phyloP scores from a whole-genome alignment of 92 coral and sea anemone genomes.

The Pocillopora grandis region DNA sequence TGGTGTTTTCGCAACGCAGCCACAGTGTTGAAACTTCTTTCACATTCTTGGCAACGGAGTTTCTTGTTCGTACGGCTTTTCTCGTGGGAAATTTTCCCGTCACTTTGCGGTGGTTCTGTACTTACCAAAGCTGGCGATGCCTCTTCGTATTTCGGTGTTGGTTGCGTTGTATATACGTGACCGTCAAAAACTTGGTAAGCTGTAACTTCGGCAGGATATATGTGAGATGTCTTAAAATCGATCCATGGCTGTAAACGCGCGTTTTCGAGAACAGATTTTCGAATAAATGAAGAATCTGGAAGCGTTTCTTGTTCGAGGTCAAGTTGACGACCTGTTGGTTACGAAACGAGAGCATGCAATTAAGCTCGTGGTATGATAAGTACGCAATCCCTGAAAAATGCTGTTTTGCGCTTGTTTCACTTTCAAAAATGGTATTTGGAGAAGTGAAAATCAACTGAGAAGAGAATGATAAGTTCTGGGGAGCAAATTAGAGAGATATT shows the following conservation, averaged over 20 bases:
- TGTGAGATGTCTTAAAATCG: slow-evolving; percentile 51
- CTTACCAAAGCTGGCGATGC: background rate
- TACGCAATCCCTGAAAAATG: background rate
- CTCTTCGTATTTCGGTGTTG: background rate
- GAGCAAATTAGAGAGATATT: background rate
- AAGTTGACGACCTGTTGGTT: slow-evolving; percentile 38
- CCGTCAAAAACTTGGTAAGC: background rate
- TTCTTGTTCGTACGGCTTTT: slow-evolving; percentile 22
- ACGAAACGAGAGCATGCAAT: slow-evolving; percentile 14
- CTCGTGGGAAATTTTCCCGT: background rate
- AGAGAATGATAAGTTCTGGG: background rate
- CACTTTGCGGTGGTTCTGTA: background rate
- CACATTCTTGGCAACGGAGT: slow-evolving; percentile 65
- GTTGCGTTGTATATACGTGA: background rate
- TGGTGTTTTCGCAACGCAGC: slow-evolving; percentile 71
- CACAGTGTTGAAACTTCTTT: slow-evolving; percentile 49
- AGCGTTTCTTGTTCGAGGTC: slow-evolving; percentile 30
- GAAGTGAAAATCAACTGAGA: background rate
- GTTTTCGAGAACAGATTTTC: slow-evolving; percentile 17
- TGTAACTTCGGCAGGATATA: slow-evolving; percentile 87
- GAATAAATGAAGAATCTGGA: slow-evolving; percentile 6
- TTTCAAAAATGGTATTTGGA: background rate
- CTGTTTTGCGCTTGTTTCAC: background rate
- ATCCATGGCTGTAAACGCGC: slow-evolving; percentile 50
- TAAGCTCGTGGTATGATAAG: slow-evolving; percentile 9